These are phyloP conservation scores for Leptodactylus fallax DNA, from an alignment of 2,797 vertebrate genomes.

Conservation along the genomic window DNA sequence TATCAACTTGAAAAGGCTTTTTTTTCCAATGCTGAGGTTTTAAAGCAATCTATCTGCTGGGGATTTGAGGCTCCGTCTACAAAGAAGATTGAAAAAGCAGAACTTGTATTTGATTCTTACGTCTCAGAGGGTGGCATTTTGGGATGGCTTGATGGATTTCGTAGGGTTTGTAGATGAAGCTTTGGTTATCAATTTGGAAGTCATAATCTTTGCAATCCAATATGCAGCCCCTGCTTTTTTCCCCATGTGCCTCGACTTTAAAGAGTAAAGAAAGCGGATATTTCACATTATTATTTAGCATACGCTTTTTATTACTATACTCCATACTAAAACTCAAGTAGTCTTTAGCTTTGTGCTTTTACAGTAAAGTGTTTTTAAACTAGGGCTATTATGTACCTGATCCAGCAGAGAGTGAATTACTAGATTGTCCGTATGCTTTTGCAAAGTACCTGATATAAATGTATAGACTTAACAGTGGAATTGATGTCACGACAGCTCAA, in stretches of 20 bases:
- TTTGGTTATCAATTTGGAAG: constrained; percentile 32
- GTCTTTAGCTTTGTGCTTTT: not conserved
- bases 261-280: constrained; percentile 1
- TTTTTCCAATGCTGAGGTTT: constrained; percentile 37
- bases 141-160: constrained; percentile 43
- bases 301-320: not conserved
- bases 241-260: not conserved
- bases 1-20: constrained; percentile 37
- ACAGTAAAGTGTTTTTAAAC: not conserved
- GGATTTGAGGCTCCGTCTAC: constrained; percentile 41
- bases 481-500: not conserved
- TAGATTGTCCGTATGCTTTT: not conserved
- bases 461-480: not conserved
- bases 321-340: not conserved
- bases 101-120: constrained; percentile 37
- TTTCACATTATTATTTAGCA: not conserved
- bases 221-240: not conserved
- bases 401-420: not conserved
- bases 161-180: constrained; percentile 42
- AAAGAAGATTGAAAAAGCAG: constrained; percentile 43
- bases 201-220: constrained; percentile 25
- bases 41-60: constrained; percentile 45
- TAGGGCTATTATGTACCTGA: not conserved
- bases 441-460: not conserved
- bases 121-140: constrained; percentile 43